A percentile compares a stretch with the other conserved stretches of the same genome.
These are phyloP conservation scores for Pyrocephalus nanus DNA, from an alignment of 2,797 vertebrate genomes.

Conservation along the genomic window DNA sequence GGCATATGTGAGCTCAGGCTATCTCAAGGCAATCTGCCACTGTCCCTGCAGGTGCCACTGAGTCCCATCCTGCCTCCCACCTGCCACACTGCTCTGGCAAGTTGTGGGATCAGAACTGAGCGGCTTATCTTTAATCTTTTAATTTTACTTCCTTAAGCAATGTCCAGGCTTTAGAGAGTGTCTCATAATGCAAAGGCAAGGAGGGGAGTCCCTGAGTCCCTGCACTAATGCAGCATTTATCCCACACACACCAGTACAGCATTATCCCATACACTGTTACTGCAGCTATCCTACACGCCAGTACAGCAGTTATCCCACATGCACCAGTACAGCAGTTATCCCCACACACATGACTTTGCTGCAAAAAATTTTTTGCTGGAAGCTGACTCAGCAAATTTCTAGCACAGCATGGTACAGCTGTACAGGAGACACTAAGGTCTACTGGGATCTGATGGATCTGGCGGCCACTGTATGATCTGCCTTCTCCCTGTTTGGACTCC, in stretches of 20 bases:
- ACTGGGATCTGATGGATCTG: neutral
- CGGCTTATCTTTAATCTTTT: neutral
- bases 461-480: neutral
- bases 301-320: neutral
- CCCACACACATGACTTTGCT: neutral
- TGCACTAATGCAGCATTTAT: neutral
- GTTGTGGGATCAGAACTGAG: neutral
- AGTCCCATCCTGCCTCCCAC: neutral
- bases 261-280: neutral
- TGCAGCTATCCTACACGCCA: neutral
- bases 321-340: neutral
- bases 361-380: neutral
- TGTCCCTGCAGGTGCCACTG: neutral
- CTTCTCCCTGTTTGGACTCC: neutral
- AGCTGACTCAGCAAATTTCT: neutral
- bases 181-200: neutral
- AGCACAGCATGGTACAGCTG: neutral
- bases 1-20: neutral
- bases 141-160: conserved; percentile 42
- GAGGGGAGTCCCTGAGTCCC: neutral
- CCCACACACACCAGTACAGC: too few relatives aligned
- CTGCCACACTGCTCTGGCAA: neutral
- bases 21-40: neutral
- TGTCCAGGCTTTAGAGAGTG: neutral
- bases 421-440: neutral